Evolutionary conservation across 2,888 invertebrate genomes (phyloP), one percentile per base, ranked within the genome.

Genomic region (Cephus nigrinus): DNA sequence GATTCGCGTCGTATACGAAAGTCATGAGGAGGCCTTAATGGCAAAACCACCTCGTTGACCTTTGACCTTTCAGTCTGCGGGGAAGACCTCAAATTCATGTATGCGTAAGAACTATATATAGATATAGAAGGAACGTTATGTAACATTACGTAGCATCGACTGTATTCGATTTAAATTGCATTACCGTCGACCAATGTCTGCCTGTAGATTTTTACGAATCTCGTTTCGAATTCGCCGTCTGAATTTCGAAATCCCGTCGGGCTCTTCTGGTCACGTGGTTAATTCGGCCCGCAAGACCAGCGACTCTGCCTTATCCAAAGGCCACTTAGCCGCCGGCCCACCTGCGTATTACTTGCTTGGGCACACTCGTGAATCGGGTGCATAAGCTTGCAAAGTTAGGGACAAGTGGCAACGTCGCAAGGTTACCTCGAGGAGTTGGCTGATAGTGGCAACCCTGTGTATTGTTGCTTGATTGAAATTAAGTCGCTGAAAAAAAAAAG

Each of bases 241-340:
- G 35, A 69, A 76, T 40, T 69, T 74, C 69, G 74, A 76, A 78
- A 76, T 78, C 34, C 78, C 73, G 73, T 76, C 73, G 40, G 73
- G 69, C 76, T 73, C 32, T 74, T 78, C 76, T 69, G 74, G 76
- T 78, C 76, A 76, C 76, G 76, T 69, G 5, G 12, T 73, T 76
- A 73, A 78, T 78, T 76, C 36, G 76, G 69, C 1, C 9, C 5
- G 55, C 23, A 1, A 23, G 12, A 1, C 55, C 23, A 9, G 55
- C 23, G 55, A 23, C 23, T 23, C 55, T 55, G 55, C 5, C 23
- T 23, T 1, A 23, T 23, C 5, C 23, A 23, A 15, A 40, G 40
- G 15, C 15, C 40, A 40, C 0, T 23, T 23, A 23, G 23, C 23
- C 5, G 0, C 15, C 40, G 4, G 4, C 1, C 2, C 5, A 23